phyloP scores from a whole-genome alignment of 2,113 vertebrate species.

The Cyprinodon variegatus region DNA sequence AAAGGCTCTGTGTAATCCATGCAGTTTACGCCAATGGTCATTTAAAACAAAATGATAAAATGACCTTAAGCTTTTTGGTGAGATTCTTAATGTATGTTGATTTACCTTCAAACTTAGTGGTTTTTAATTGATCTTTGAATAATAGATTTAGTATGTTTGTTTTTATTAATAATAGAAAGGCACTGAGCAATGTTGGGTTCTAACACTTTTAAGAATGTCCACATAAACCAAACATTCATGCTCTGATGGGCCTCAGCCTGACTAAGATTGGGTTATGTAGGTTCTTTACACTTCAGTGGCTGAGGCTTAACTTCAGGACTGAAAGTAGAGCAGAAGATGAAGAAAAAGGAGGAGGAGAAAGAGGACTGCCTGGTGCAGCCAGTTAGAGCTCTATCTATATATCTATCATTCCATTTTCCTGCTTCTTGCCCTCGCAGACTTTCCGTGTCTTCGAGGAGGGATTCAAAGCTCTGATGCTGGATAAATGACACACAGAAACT shows the following conservation, averaged over 20 bases:
- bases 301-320: constrained; percentile 32
- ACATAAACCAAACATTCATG: constrained; percentile 52
- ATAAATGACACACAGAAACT: constrained; percentile 19
- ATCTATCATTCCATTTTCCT: constrained; percentile 36
- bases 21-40: too few species aligned
- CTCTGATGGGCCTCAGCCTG: constrained; percentile 39
- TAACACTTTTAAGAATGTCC: constrained; percentile 31
- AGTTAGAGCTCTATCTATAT: constrained; percentile 35
- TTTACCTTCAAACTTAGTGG: not conserved
- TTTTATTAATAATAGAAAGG: constrained; percentile 25
- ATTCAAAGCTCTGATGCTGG: constrained; percentile 39
- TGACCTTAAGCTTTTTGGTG: not conserved
- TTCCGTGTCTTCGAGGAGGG: constrained; percentile 26
- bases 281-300: constrained; percentile 49
- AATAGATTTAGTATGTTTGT: not conserved
- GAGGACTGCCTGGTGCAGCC: constrained; percentile 26
- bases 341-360: constrained; percentile 9
- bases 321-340: constrained; percentile 17
- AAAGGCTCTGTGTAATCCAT: too few species aligned
- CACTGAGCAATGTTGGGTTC: constrained; percentile 38
- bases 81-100: not conserved
- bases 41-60: not conserved
- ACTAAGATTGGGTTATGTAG: constrained; percentile 56
- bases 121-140: not conserved
- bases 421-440: constrained; percentile 43